A percentile compares a stretch with the other conserved stretches of the same genome.
phyloP scores from a whole-genome alignment of 1,140 invertebrate species.

The Drosophila sechellia region DNA sequence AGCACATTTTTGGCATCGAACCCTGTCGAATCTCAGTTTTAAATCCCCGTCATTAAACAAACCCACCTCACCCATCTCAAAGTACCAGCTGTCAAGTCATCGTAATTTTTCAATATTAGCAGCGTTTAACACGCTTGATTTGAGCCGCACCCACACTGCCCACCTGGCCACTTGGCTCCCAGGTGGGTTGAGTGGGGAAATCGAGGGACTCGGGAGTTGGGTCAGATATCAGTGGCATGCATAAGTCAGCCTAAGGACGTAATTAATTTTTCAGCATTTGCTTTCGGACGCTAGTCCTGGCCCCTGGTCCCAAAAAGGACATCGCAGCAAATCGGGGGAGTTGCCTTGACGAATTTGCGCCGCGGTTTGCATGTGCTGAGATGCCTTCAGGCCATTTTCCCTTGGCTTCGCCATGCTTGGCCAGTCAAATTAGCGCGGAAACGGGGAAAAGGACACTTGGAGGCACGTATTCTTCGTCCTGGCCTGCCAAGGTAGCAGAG shows the following conservation, averaged over 20 bases:
- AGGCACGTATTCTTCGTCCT: constrained; percentile 17
- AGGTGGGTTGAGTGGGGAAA: constrained; percentile 14
- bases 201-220: constrained; percentile 4
- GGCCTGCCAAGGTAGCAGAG: constrained; percentile 33
- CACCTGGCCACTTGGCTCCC: constrained; percentile 6
- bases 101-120: constrained; percentile 79
- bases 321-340: constrained; percentile 2
- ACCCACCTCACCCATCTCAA: constrained; percentile 1
- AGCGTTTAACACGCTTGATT: constrained; percentile 78
- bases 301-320: constrained; percentile 7
- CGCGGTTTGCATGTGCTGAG: constrained; percentile 50
- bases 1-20: neutral
- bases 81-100: constrained; percentile 27
- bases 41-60: constrained; percentile 42
- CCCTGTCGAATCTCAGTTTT: neutral
- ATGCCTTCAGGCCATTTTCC: constrained; percentile 38
- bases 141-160: constrained; percentile 16
- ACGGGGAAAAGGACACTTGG: constrained; percentile 46
- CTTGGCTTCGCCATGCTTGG: constrained; percentile 49
- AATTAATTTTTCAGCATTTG: constrained; percentile 84
- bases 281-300: constrained; percentile 36
- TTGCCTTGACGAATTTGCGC: constrained; percentile 81
- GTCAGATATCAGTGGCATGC: constrained; percentile 50
- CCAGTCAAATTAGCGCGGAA: constrained; percentile 70
- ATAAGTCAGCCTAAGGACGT: constrained; percentile 83